Evolutionary conservation across 1,140 invertebrate species (phyloP).

Genomic region (Drosophila rhopaloa): DNA sequence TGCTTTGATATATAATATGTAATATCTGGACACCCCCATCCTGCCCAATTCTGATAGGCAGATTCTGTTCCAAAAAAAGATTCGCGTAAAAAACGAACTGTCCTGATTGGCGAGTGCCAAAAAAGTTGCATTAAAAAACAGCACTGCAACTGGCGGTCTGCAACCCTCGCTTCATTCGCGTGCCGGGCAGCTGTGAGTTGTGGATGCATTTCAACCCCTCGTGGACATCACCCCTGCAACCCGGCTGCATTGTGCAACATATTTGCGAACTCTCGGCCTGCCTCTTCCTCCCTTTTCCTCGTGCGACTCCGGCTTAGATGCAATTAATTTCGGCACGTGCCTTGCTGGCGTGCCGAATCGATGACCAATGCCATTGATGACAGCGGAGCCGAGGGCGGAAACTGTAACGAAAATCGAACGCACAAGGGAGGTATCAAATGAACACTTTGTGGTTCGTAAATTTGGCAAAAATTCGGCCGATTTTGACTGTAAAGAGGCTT

Average conservation of each 20-base stretch:
- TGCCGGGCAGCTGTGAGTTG: slow-evolving; percentile 26
- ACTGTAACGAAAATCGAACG: slow-evolving; percentile 21
- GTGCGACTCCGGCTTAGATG: slow-evolving; percentile 12
- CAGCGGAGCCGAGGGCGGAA: slow-evolving; percentile 47
- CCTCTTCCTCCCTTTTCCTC: slow-evolving; percentile 1
- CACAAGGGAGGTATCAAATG: slow-evolving; percentile 7
- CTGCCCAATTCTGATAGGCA: slow-evolving; percentile 50
- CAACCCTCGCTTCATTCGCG: slow-evolving; percentile 37
- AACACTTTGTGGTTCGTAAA: slow-evolving; percentile 22
- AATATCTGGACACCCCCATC: not conserved
- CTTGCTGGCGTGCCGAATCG: slow-evolving; percentile 55
- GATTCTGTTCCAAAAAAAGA: not conserved
- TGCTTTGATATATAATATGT: not conserved
- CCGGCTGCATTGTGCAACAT: slow-evolving; percentile 39
- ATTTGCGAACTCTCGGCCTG: slow-evolving; percentile 23
- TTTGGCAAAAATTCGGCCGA: not conserved
- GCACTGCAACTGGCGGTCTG: slow-evolving; percentile 36
- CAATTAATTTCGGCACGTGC: slow-evolving; percentile 70
- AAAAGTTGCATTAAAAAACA: slow-evolving; percentile 70
- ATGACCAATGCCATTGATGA: slow-evolving; percentile 66
- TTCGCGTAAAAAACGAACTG: slow-evolving; percentile 46
- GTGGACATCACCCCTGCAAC: not conserved
- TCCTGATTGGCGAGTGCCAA: slow-evolving; percentile 59
- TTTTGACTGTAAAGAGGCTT: slow-evolving; percentile 8
- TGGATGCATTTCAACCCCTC: slow-evolving; percentile 27